Percentiles rank a stretch among this genome's conserved stretches.
Conservation (phyloP, 1,140 invertebrate genomes). For the Pemphigus obesinymphae region DNA sequence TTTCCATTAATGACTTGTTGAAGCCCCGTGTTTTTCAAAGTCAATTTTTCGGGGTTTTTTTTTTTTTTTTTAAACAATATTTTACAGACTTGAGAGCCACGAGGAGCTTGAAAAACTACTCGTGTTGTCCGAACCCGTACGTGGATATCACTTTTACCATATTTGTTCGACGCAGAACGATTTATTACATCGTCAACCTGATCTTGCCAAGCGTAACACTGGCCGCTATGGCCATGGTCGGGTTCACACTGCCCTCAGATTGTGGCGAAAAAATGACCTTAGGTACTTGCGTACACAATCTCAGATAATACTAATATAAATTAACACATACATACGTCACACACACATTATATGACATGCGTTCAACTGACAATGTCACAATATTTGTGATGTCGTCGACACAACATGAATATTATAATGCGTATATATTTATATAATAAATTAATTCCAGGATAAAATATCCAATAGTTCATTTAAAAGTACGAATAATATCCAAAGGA, state of each 20-base stretch:
- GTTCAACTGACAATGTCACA: neutral
- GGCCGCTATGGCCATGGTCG: conserved; percentile 63
- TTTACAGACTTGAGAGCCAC: conserved; percentile 53
- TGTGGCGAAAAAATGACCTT: conserved; percentile 68
- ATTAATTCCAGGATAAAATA: too few relatives aligned
- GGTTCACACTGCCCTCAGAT: conserved; percentile 64
- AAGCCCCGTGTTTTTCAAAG: neutral
- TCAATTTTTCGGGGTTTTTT: neutral
- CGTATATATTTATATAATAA: neutral
- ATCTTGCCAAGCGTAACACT: conserved; percentile 67
- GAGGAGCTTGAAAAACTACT: conserved; percentile 53
- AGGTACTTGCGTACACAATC: conserved; percentile 51
- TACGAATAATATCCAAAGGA: too few relatives aligned
- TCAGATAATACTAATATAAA: neutral
- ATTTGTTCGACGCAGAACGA: conserved; percentile 59
- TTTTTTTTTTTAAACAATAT: conserved; percentile 41
- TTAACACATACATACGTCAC: neutral
- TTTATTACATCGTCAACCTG: conserved; percentile 69
- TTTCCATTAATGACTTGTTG: neutral
- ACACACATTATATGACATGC: neutral
- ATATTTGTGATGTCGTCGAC: neutral
- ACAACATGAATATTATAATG: neutral
- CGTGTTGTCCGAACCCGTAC: conserved; percentile 59
- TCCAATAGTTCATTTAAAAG: too few relatives aligned
- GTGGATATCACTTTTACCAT: conserved; percentile 65